phyloP scores from a whole-genome alignment of 1,140 invertebrate genomes.

The Lordiphosa collinella region DNA sequence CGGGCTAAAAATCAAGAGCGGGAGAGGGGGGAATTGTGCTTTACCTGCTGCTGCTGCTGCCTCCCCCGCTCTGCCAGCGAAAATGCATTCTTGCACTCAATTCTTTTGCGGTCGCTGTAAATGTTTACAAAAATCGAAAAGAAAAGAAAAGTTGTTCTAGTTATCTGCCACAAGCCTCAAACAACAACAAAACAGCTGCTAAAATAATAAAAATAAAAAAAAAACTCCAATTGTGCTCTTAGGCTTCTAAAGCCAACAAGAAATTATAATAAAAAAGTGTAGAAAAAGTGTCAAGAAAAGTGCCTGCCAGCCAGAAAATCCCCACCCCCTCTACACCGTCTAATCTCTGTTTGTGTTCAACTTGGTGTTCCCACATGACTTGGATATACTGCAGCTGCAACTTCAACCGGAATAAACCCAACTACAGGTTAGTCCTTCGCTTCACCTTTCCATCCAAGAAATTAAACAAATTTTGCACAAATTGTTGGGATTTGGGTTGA shows the following conservation, averaged over 20 bases:
- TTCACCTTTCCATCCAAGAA: slow-evolving; percentile 7
- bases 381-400: slow-evolving; percentile 29
- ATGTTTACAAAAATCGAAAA: slow-evolving; percentile 65
- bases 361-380: slow-evolving; percentile 24
- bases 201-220: slow-evolving; percentile 20
- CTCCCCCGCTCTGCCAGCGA: slow-evolving; percentile 7
- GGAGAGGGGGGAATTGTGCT: too few species aligned
- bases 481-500: slow-evolving; percentile 19
- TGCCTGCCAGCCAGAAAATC: slow-evolving; percentile 37
- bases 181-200: slow-evolving; percentile 34
- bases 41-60: too few species aligned
- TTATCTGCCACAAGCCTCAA: slow-evolving; percentile 31
- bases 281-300: slow-evolving; percentile 27
- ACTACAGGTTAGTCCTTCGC: slow-evolving; percentile 29
- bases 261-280: slow-evolving; percentile 6
- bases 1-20: too few species aligned
- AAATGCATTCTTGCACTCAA: slow-evolving; percentile 53
- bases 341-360: slow-evolving; percentile 4
- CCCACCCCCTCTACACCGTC: slow-evolving; percentile 3
- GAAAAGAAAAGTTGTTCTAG: slow-evolving; percentile 6
- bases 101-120: slow-evolving; percentile 18
- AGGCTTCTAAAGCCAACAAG: background rate
- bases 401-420: slow-evolving; percentile 29
- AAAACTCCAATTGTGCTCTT: background rate
- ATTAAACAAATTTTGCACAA: slow-evolving; percentile 21